Evolutionary conservation across 2,113 vertebrate species (phyloP).

Genomic region (Pristiophorus japonicus): DNA sequence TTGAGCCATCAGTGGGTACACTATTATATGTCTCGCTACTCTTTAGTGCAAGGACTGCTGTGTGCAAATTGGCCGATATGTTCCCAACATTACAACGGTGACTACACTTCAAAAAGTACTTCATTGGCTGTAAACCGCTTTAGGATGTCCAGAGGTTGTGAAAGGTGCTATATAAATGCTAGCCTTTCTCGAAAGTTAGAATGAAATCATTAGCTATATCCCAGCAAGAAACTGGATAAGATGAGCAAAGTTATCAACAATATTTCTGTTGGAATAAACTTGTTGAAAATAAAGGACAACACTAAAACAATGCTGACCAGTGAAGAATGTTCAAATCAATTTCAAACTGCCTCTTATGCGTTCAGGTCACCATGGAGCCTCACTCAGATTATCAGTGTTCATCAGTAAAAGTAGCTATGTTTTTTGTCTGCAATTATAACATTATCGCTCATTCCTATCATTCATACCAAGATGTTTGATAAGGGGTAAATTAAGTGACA

Average conservation of each 20-base stretch:
- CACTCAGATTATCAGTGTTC: neutral
- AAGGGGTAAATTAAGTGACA: neutral
- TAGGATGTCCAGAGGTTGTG: too few relatives aligned
- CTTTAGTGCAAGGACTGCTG: neutral
- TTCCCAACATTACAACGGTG: neutral
- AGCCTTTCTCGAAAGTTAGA: too few relatives aligned
- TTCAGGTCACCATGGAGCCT: neutral
- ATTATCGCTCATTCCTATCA: slow-evolving; percentile 7
- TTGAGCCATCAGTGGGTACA: neutral
- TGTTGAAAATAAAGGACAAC: neutral
- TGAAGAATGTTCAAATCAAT: neutral
- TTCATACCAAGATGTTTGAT: slow-evolving; percentile 17
- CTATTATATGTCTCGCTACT: neutral
- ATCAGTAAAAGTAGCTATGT: neutral
- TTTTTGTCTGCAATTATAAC: neutral
- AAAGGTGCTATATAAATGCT: too few relatives aligned
- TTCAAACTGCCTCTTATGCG: neutral
- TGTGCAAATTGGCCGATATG: too few relatives aligned
- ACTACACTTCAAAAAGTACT: neutral
- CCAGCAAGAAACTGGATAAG: neutral
- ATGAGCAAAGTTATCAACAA: neutral
- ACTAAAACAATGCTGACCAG: neutral
- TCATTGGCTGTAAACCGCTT: neutral
- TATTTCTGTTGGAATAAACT: neutral
- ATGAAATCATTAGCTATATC: neutral